Evolutionary conservation across 2,888 invertebrate species (phyloP).

Genomic region (Luperina nickerlii): DNA sequence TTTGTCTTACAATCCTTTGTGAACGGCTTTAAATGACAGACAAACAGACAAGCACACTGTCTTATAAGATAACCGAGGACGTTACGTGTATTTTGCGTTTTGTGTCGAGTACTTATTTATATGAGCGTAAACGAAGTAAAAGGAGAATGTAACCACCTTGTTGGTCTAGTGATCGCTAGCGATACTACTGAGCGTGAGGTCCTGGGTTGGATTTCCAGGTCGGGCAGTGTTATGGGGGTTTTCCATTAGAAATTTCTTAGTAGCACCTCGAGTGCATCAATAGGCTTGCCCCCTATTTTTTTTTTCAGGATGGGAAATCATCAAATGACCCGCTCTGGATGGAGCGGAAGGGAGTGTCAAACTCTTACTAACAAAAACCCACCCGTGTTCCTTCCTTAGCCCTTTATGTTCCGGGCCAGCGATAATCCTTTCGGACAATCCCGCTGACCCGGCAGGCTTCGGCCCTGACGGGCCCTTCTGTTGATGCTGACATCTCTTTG

Average conservation of each 20-base stretch:
- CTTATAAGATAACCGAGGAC: slow-evolving; percentile 26
- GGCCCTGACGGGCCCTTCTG: too few relatives aligned
- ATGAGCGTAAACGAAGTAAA: too few relatives aligned
- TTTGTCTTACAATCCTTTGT: slow-evolving; percentile 45
- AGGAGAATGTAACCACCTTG: background rate
- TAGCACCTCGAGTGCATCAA: background rate
- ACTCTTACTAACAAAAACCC: too few relatives aligned
- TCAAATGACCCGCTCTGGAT: too few relatives aligned
- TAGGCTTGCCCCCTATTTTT: background rate
- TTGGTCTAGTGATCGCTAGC: background rate
- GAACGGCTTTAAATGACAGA: slow-evolving; percentile 33
- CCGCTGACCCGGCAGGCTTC: too few relatives aligned
- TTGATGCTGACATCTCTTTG: too few relatives aligned
- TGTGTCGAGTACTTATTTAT: background rate
- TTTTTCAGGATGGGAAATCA: too few relatives aligned
- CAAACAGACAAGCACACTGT: slow-evolving; percentile 27
- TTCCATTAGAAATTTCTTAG: background rate
- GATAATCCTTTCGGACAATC: too few relatives aligned
- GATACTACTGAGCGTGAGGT: background rate
- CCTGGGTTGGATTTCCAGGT: fast-evolving
- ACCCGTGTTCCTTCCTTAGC: too few relatives aligned
- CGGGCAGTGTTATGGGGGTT: background rate
- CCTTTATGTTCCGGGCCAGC: too few relatives aligned
- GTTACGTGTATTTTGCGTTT: slow-evolving; percentile 10
- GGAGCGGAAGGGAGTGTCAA: too few relatives aligned